Conservation (phyloP, 2,113 vertebrate species). For the Leiothrix lutea region DNA sequence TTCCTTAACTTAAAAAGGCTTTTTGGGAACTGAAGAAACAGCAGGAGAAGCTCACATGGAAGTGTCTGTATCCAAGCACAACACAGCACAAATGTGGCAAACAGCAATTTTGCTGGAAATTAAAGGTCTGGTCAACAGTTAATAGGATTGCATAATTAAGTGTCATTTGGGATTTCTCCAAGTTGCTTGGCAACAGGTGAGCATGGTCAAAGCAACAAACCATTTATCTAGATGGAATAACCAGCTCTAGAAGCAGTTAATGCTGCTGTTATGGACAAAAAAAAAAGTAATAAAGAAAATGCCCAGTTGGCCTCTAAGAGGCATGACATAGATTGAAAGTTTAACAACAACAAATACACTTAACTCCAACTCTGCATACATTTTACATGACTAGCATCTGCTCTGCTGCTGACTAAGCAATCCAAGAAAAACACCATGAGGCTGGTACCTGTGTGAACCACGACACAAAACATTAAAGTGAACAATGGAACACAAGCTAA, state of each 20-base stretch:
- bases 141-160: constrained; percentile 6
- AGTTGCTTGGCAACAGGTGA: constrained; percentile 35
- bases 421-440: neutral
- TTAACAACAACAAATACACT: neutral
- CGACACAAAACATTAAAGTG: neutral
- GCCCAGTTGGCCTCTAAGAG: neutral
- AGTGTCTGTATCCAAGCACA: neutral
- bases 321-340: neutral
- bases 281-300: neutral
- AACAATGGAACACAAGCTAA: neutral
- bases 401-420: neutral
- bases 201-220: neutral
- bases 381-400: neutral
- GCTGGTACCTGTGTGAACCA: neutral
- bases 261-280: neutral
- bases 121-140: constrained; percentile 21
- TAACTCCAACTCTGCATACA: neutral
- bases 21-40: neutral
- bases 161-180: constrained; percentile 14
- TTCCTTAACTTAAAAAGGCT: neutral
- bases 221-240: neutral
- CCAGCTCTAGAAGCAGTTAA: neutral
- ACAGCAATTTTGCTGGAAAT: neutral
- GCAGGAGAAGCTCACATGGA: neutral
- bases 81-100: neutral